These are phyloP conservation scores for Gryllus longicercus DNA, from an alignment of 2,888 invertebrate species.

Conservation along the genomic window DNA sequence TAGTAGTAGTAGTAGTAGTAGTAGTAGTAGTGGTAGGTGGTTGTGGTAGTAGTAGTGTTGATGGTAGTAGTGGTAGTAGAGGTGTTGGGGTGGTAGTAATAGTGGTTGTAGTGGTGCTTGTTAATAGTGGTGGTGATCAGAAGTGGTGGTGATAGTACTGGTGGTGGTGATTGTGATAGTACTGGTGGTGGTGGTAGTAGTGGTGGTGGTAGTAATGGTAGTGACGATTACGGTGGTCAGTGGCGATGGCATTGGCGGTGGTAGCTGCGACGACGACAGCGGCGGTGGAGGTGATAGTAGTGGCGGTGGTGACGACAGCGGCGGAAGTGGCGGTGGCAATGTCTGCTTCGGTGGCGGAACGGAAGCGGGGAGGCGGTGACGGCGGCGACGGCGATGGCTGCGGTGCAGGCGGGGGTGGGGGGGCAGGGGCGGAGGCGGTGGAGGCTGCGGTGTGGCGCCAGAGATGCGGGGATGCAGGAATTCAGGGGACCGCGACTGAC, in stretches of 20 bases:
- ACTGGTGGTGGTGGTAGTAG: conserved; percentile 6
- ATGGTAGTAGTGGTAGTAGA: background rate
- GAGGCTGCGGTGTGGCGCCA: background rate
- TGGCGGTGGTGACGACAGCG: background rate
- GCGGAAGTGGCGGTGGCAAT: background rate
- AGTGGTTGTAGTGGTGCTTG: too few species aligned
- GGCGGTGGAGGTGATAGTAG: background rate
- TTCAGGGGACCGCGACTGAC: too few species aligned
- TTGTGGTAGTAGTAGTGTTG: too few species aligned
- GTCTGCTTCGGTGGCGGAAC: background rate
- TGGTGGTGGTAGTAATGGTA: background rate
- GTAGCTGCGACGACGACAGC: background rate
- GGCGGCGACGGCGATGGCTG: background rate
- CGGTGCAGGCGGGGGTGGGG: background rate
- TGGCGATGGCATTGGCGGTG: background rate
- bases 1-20: too few species aligned
- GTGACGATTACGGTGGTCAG: background rate
- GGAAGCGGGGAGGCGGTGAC: background rate
- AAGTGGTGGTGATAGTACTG: background rate
- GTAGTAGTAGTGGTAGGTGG: too few species aligned
- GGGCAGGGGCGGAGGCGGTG: background rate
- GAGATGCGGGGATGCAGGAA: background rate
- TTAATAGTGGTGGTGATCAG: background rate
- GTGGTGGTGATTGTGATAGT: background rate
- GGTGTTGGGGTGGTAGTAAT: background rate